phyloP scores from a whole-genome alignment of 2,888 invertebrate genomes.

The Ligdia adustata region DNA sequence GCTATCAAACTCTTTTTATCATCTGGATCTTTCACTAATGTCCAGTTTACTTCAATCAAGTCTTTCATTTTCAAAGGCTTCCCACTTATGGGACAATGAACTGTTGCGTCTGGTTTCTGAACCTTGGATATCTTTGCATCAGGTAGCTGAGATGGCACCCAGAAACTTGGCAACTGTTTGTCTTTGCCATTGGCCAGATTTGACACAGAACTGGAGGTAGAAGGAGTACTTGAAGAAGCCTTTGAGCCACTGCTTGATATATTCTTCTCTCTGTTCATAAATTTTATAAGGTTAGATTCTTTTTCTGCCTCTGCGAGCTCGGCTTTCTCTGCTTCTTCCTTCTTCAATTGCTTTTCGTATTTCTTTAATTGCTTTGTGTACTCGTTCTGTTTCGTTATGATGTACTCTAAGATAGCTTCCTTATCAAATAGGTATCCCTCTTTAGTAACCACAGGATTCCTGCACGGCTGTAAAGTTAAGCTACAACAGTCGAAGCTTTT shows the following conservation, averaged over 20 bases:
- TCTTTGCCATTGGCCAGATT: constrained; percentile 91
- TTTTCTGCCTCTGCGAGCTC: constrained; percentile 90
- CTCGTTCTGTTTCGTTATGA: constrained; percentile 96
- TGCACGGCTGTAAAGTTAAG: constrained; percentile 97
- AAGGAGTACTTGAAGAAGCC: constrained; percentile 31
- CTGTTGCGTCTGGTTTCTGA: constrained; percentile 69
- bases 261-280: constrained; percentile 92
- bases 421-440: constrained; percentile 98
- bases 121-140: constrained; percentile 88
- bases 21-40: constrained; percentile 93
- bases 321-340: constrained; percentile 87
- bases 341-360: constrained; percentile 93
- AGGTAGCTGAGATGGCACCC: constrained; percentile 97
- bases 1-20: constrained; percentile 94
- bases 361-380: constrained; percentile 95
- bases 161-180: constrained; percentile 96
- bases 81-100: constrained; percentile 79
- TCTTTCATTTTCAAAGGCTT: constrained; percentile 95
- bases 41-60: constrained; percentile 96
- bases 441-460: constrained; percentile 91
- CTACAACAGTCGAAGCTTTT: constrained; percentile 98
- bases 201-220: constrained; percentile 85
- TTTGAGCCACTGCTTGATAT: constrained; percentile 80
- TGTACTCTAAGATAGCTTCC: constrained; percentile 97
- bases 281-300: constrained; percentile 89